These are phyloP conservation scores for Scomber scombrus DNA, from an alignment of 2,113 vertebrate species.

Conservation along the genomic window DNA sequence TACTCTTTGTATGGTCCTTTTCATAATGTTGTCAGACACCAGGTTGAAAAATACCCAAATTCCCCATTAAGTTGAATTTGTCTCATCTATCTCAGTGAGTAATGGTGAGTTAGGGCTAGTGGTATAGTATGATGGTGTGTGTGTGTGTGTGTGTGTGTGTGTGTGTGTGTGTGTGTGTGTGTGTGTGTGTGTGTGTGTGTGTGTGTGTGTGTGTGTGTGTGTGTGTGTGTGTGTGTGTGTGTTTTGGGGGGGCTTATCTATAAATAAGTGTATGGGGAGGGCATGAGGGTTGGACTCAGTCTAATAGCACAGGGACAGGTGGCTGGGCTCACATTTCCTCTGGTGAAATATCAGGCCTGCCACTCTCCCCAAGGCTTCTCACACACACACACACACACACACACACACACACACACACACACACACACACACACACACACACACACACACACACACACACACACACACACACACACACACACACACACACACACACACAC, in stretches of 20 bases:
- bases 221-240: background rate
- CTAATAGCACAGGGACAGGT: conserved; percentile 88
- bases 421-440: conserved; percentile 31
- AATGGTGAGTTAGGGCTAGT: conserved; percentile 22
- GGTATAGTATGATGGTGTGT: background rate
- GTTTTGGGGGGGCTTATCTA: conserved; percentile 76
- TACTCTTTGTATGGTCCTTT: no score
- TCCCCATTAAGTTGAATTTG: conserved; percentile 10
- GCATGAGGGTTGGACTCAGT: conserved; percentile 77
- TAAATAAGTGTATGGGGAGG: conserved; percentile 83
- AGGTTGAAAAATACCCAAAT: no score
- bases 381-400: conserved; percentile 43
- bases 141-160: no score
- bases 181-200: no score
- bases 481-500: conserved; percentile 19
- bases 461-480: conserved; percentile 4
- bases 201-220: conserved; percentile 31
- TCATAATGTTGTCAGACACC: no score
- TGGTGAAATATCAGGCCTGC: conserved; percentile 87
- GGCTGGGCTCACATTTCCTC: conserved; percentile 87
- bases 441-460: conserved; percentile 38
- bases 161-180: no score
- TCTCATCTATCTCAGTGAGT: conserved; percentile 30
- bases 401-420: conserved; percentile 15
- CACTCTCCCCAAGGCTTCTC: conserved; percentile 79